These are phyloP conservation scores for Epinotia bilunana DNA, from an alignment of 2,888 invertebrate species.

Conservation along the genomic window DNA sequence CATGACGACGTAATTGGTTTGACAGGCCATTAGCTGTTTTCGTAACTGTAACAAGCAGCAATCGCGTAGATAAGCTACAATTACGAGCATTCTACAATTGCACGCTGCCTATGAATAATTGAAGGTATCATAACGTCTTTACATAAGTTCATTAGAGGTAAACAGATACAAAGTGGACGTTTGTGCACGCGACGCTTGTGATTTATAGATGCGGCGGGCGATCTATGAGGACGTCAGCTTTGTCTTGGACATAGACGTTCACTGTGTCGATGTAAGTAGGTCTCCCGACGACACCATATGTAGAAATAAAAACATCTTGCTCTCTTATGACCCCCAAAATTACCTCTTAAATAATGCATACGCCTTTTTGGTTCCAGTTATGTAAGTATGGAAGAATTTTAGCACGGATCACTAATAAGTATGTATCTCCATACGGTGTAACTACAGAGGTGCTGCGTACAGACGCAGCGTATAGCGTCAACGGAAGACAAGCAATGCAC, in stretches of 20 bases:
- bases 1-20: conserved; percentile 22
- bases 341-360: no score
- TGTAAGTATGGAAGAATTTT: no score
- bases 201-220: conserved; percentile 51
- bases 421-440: no score
- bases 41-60: conserved; percentile 54
- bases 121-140: conserved; percentile 68
- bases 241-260: neutral
- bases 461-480: no score
- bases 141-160: conserved; percentile 65
- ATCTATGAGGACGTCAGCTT: conserved; percentile 37
- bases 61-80: conserved; percentile 52
- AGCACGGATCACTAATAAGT: no score
- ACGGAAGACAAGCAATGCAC: no score
- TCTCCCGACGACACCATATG: neutral
- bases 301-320: neutral
- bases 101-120: conserved; percentile 73
- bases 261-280: neutral
- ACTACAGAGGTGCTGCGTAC: no score
- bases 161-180: conserved; percentile 47
- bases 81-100: conserved; percentile 69
- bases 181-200: conserved; percentile 51
- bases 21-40: conserved; percentile 33
- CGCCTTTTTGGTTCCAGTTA: no score
- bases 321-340: no score